A percentile compares a stretch with the other conserved stretches of the same genome.
Conservation (phyloP, 1,140 invertebrate genomes). For the Zaprionus nigranus region DNA sequence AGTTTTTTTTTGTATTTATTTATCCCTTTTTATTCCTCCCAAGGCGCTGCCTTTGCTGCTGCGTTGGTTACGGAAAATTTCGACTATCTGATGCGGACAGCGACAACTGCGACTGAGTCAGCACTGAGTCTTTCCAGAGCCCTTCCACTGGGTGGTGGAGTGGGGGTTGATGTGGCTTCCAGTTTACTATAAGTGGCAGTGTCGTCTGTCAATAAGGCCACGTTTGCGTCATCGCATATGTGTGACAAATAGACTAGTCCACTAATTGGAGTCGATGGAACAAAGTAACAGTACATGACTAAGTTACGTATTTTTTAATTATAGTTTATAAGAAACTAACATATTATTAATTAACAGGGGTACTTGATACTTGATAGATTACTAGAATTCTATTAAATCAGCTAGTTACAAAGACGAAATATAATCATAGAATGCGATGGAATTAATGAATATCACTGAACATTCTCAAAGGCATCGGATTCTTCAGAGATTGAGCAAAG, state of each 20-base stretch:
- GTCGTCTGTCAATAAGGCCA: neutral
- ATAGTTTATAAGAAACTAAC: too few relatives aligned
- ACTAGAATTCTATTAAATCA: too few relatives aligned
- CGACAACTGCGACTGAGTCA: constrained; percentile 48
- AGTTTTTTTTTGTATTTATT: constrained; percentile 7
- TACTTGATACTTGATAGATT: too few relatives aligned
- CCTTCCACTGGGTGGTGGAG: constrained; percentile 46
- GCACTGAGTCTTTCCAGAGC: constrained; percentile 43
- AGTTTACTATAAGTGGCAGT: constrained; percentile 23
- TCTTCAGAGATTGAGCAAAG: too few relatives aligned
- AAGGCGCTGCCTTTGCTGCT: constrained; percentile 21
- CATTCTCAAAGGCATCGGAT: too few relatives aligned
- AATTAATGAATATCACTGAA: too few relatives aligned
- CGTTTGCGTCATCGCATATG: constrained; percentile 41
- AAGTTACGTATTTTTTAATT: neutral
- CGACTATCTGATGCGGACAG: constrained; percentile 42
- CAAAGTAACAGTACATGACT: neutral
- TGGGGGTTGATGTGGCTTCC: neutral
- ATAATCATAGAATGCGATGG: too few relatives aligned
- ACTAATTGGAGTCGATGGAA: constrained; percentile 9
- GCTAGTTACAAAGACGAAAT: too few relatives aligned
- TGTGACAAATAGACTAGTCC: constrained; percentile 11
- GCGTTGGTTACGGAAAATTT: constrained; percentile 55
- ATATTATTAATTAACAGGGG: too few relatives aligned
- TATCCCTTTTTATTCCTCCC: neutral